Evolutionary conservation across 30 jellyfish, hydroid and myxozoan genomes (phyloP), one percentile per base, ranked within the genome.

Genomic region (Hydractinia symbiolongicarpus): DNA sequence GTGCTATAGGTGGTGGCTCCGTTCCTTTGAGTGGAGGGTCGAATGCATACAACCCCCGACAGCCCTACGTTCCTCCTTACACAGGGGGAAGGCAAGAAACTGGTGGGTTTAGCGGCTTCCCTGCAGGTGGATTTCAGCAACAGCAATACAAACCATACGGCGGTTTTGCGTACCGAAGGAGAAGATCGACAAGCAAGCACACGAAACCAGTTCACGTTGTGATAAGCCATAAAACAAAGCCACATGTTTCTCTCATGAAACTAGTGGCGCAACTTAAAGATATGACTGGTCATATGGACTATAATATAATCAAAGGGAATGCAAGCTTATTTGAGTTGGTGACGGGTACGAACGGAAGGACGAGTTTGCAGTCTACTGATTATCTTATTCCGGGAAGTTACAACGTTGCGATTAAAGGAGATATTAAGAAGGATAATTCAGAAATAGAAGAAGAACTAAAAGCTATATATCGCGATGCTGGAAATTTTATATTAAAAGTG

Each of bases 131-230:
- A 10, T 30, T 30, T 30, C 44, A 30, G 44, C 51, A 49, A 5
- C 83, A 74, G 61, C 61, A 16, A 20, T 9, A 8, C 16, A n/a
- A 20, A 4, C 83, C 61, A 49, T 74, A 30, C 20, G 66, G 67
- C 61, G 83, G 68, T 17, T 64, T n/a, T 13, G 62, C 67, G 13
- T 74, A 74, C 72, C 83, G 83, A 0, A 74, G 83, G 4, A 53
- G 83, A 10, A 55, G 83, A 13, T 74, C 83, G 5, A 74, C 61
- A 19, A 55, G 40, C 13, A 53, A 55, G 6, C 67, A 50, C 15
- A 74, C 83, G 67, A 74, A 74, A 10, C 67, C 83, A 5, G 66
- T 74, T 50, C 68, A 74, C 40, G 66, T 74, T 13, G 40, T 58
- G 30, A 55, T 74, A 19, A 74, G 78, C 1, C 58, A 0, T 4